Evolutionary conservation across 2,113 vertebrate species (phyloP), one percentile per base, ranked within the genome.

Genomic region (Spea multiplicata): DNA sequence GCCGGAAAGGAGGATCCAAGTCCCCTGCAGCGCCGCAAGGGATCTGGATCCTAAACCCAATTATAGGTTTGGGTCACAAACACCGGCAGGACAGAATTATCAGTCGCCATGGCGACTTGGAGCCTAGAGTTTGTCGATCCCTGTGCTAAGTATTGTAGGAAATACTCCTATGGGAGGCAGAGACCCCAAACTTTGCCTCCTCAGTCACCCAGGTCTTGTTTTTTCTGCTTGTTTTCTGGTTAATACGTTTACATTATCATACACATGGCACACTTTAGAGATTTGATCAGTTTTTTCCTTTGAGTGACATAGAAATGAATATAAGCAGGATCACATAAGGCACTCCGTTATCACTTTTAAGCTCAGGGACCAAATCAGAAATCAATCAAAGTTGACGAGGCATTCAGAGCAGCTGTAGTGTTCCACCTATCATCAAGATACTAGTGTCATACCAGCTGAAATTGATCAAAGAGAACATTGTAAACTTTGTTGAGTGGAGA

Each of bases 341-440:
- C 44, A 57, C 74, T 52, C 47, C 44, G 44, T 76, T 76, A 76
- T 68, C 74, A 55, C 74, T 66, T 49, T n/a, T 10, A 59, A 57
- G 50, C 66, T 69, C 50, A 68, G 66, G 46, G 74, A 7, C 10
- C 65, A 46, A 46, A 76, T 76, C 74, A 76, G 53, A 59, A 77
- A 77, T 71, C 75, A 77, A 53, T 77, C 75, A 77, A 62, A 70
- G 75, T 50, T 61, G 75, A 77, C 66, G 55, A 77, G 75, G 44
- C 66, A 71, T 76, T 76, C 69, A 76, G 66, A 61, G 61, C n/a
- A 70, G 75, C 65, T 76, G 47, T 76, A 69, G 53, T 61, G 53
- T 76, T 69, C 45, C 47, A 59, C 17, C 44, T 48, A 53, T 69
- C 75, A 76, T 76, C 75, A 59, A 44, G 47, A 57, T 68, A 76